Conservation (phyloP, 2,797 vertebrate species). For the Amazonetta brasiliensis region DNA sequence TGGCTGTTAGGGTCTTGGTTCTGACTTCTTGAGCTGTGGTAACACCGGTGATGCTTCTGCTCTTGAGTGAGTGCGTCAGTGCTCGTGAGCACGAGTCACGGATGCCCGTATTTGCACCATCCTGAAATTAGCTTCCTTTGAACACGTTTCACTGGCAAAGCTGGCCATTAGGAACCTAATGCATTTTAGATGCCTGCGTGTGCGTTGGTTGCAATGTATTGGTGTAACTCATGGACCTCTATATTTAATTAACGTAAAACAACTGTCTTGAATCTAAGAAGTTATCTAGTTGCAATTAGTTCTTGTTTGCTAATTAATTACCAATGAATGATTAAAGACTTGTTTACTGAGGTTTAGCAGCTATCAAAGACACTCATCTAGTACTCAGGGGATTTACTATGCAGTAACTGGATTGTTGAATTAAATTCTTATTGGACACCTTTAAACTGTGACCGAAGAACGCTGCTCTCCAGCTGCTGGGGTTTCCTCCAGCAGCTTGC, state of each 20-base stretch:
- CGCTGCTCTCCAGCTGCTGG: background rate
- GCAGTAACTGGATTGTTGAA: constrained; percentile 50
- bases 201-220: background rate
- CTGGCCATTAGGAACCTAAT: background rate
- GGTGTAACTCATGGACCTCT: background rate
- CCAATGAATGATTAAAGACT: constrained; percentile 68
- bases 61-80: background rate
- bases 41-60: background rate
- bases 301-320: constrained; percentile 75
- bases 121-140: background rate
- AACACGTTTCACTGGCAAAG: background rate
- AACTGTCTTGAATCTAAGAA: constrained; percentile 39
- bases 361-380: constrained; percentile 63
- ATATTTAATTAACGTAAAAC: constrained; percentile 27
- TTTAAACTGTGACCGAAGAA: constrained; percentile 39
- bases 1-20: background rate
- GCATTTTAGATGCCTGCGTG: background rate
- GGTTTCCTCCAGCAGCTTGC: background rate
- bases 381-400: constrained; percentile 43
- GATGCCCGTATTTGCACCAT: background rate
- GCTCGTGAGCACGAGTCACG: background rate
- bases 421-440: constrained; percentile 53
- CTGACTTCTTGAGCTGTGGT: background rate
- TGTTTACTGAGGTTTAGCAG: constrained; percentile 68
- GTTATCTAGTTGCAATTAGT: constrained; percentile 69